Evolutionary conservation across 2,113 vertebrate genomes (phyloP).

Genomic region (Malurus alboscapulatus): DNA sequence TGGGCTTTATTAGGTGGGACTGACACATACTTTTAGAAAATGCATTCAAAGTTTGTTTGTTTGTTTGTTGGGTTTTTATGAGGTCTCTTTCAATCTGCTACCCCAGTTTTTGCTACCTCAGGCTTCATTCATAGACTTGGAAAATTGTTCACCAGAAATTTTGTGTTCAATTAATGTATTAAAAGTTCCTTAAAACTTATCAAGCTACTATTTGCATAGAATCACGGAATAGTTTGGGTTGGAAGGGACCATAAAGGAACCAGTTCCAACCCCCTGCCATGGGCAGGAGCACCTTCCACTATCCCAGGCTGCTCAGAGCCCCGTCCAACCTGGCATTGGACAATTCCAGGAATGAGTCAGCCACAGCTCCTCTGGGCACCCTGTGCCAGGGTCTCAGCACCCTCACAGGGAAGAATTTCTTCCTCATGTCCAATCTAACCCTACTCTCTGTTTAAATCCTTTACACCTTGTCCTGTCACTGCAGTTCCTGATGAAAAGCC

Average conservation of each 20-base stretch:
- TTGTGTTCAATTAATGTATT: background rate
- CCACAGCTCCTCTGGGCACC: background rate
- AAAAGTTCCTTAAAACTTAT: background rate
- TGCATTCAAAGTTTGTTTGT: background rate
- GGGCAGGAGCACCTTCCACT: background rate
- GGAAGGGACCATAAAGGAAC: background rate
- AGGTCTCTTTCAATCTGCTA: background rate
- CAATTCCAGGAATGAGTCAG: background rate
- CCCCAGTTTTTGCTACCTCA: background rate
- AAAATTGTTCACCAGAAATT: background rate
- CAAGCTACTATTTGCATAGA: background rate
- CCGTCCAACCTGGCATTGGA: background rate
- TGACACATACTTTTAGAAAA: background rate
- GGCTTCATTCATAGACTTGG: background rate
- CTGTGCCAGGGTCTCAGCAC: rapidly evolving
- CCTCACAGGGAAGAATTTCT: background rate
- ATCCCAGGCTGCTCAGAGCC: rapidly evolving
- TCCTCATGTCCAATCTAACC: background rate
- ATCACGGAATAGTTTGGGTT: background rate
- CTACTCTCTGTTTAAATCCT: background rate
- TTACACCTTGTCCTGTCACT: background rate
- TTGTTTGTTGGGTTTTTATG: background rate
- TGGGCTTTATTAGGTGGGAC: background rate
- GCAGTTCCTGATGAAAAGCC: background rate
- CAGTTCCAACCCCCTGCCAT: background rate